Evolutionary conservation across 2,888 invertebrate species (phyloP).

Genomic region (Andricus quercusramuli): DNA sequence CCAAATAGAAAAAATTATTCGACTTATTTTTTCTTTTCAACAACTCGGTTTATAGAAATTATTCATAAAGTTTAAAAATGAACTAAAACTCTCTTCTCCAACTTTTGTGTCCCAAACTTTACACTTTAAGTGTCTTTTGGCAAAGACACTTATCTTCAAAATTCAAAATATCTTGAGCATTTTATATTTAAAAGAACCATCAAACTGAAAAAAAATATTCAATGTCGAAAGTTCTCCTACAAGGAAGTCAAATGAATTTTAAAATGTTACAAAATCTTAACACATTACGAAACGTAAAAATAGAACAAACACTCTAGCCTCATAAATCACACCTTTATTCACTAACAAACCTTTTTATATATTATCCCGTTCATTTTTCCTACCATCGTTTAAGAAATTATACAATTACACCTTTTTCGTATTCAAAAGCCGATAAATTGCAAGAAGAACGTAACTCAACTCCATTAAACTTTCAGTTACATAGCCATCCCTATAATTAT

Average conservation of each 20-base stretch:
- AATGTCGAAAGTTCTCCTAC: not conserved
- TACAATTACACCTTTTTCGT: not conserved
- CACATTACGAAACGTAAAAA: not conserved
- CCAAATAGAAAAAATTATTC: no score
- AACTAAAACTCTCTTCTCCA: no score
- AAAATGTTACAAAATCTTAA: not conserved
- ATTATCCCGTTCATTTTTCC: not conserved
- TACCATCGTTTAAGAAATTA: not conserved
- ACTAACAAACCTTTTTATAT: not conserved
- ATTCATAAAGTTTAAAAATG: no score
- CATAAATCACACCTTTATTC: not conserved
- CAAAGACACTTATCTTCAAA: no score
- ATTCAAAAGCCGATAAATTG: not conserved
- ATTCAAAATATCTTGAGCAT: no score
- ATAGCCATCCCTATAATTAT: not conserved
- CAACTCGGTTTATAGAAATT: no score
- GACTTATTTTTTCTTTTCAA: no score
- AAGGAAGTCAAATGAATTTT: not conserved
- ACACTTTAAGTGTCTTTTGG: no score
- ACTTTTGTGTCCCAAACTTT: no score
- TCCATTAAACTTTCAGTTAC: slow-evolving; percentile 1
- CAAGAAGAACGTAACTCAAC: not conserved
- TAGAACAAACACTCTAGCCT: not conserved
- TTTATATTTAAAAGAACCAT: no score
- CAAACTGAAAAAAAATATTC: not conserved